phyloP scores from a whole-genome alignment of 2,113 vertebrate genomes.

The Cnemophilus loriae region DNA sequence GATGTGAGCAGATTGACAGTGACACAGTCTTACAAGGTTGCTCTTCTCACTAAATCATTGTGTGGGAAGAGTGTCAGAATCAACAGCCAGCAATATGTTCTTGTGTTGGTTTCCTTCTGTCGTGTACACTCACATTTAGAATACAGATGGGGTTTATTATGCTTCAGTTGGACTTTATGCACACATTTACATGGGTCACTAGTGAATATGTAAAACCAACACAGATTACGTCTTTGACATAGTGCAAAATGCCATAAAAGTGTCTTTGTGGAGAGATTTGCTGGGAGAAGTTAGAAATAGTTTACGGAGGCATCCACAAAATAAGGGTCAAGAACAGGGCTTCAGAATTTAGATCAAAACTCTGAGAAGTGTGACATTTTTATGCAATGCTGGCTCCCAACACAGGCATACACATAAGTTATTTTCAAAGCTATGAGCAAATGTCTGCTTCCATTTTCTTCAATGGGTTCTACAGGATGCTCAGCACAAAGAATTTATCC shows the following conservation, averaged over 20 bases:
- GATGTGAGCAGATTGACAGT: neutral
- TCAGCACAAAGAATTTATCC: neutral
- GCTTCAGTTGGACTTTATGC: neutral
- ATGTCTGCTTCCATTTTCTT: neutral
- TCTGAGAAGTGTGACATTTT: neutral
- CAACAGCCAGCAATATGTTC: constrained; percentile 24
- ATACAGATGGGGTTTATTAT: neutral
- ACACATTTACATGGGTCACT: neutral
- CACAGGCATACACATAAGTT: neutral
- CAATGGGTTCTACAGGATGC: neutral
- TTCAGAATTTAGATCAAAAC: neutral
- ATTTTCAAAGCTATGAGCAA: neutral
- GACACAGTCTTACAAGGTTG: neutral
- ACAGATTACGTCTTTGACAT: neutral
- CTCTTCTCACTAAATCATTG: neutral
- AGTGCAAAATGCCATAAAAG: neutral
- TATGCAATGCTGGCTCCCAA: neutral
- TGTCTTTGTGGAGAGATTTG: neutral
- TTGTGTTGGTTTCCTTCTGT: neutral
- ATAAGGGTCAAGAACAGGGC: neutral
- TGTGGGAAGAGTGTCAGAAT: constrained; percentile 2
- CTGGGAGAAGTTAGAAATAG: neutral
- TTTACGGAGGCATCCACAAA: neutral
- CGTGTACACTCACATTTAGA: neutral
- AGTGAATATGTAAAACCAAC: neutral